phyloP scores from a whole-genome alignment of 2,797 vertebrate genomes.

The Acanthurus leucopareius region DNA sequence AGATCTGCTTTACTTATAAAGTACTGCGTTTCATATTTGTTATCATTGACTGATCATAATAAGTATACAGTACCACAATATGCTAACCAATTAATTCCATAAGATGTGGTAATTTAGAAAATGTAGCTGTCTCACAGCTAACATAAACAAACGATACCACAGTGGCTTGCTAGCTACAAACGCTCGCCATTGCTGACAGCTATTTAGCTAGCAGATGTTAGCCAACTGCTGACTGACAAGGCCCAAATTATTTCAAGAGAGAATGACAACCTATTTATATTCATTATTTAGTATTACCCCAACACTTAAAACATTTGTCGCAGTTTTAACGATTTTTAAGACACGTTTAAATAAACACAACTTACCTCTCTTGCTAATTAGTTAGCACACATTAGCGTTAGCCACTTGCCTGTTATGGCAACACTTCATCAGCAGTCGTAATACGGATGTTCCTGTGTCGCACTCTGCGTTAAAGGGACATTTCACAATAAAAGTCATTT shows the following conservation, averaged over 20 bases:
- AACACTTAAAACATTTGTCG: neutral
- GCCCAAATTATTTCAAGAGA: slow-evolving; percentile 52
- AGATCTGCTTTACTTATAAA: neutral
- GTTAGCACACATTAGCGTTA: slow-evolving; percentile 84
- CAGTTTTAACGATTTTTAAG: neutral
- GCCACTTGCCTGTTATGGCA: slow-evolving; percentile 85
- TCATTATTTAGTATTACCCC: neutral
- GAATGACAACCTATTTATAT: slow-evolving; percentile 54
- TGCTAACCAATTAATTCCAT: accelerated
- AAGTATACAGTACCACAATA: accelerated
- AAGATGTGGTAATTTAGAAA: neutral
- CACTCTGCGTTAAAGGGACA: slow-evolving; percentile 32
- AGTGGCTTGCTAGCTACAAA: slow-evolving; percentile 47
- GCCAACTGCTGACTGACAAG: slow-evolving; percentile 62
- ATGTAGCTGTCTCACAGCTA: slow-evolving; percentile 33
- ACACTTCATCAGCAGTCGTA: slow-evolving; percentile 79
- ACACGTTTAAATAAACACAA: slow-evolving; percentile 44
- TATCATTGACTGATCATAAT: accelerated
- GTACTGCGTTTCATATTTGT: neutral
- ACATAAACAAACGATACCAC: slow-evolving; percentile 77
- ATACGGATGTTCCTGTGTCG: slow-evolving; percentile 81
- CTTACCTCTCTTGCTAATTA: slow-evolving; percentile 73
- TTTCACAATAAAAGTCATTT: slow-evolving; percentile 77
- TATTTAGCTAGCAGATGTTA: slow-evolving; percentile 43
- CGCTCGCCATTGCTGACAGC: slow-evolving; percentile 61